Conservation (phyloP, 2,113 vertebrate genomes). For the Tachuris rubrigastra region DNA sequence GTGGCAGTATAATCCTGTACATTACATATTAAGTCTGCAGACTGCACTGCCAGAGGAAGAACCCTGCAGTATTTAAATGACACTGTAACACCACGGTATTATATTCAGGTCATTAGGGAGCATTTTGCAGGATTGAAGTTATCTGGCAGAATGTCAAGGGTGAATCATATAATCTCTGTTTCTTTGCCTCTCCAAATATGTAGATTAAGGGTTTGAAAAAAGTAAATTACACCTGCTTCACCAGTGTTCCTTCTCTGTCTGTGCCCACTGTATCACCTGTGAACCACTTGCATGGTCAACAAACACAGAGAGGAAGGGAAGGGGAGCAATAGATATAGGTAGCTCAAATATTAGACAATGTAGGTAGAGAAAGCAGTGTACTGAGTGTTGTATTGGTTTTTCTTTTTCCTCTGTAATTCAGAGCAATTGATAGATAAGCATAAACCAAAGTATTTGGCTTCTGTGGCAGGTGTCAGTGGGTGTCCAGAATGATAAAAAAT, state of each 20-base stretch:
- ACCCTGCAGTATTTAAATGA: slow-evolving; percentile 45
- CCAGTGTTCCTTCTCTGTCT: neutral
- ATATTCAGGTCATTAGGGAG: slow-evolving; percentile 57
- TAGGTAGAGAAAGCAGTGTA: neutral
- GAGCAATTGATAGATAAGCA: neutral
- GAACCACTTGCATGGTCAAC: neutral
- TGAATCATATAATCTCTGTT: slow-evolving; percentile 24
- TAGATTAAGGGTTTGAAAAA: slow-evolving; percentile 44
- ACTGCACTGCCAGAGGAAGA: neutral
- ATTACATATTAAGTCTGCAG: slow-evolving; percentile 18
- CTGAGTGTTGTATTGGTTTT: neutral
- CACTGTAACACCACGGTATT: slow-evolving; percentile 34
- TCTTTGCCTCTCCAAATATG: slow-evolving; percentile 49
- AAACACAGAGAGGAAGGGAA: neutral
- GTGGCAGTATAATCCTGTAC: slow-evolving; percentile 32
- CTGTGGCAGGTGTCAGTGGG: neutral
- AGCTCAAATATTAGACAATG: neutral
- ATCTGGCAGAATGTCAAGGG: slow-evolving; percentile 44
- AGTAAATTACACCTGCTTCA: neutral
- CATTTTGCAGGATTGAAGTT: slow-evolving; percentile 48
- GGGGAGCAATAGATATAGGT: neutral
- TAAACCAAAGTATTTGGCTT: neutral
- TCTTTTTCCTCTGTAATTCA: neutral
- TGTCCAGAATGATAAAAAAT: neutral
- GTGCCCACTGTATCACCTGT: neutral